Evolutionary conservation across 1,140 invertebrate species (phyloP).

Genomic region (Trichogramma pretiosum): DNA sequence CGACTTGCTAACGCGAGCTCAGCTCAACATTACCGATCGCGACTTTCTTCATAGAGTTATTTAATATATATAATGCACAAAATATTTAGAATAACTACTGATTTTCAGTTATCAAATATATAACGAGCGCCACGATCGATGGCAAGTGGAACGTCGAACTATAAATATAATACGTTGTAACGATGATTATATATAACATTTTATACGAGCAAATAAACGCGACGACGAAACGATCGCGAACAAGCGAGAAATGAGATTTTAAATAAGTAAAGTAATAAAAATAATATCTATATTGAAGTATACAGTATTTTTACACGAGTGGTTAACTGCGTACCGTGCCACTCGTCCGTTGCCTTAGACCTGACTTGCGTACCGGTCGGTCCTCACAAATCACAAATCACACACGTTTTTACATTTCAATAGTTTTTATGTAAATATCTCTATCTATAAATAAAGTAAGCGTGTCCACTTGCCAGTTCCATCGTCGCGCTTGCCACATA

Average conservation of each 20-base stretch:
- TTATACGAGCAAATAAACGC: no score
- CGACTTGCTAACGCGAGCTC: constrained; percentile 4
- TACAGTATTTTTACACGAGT: constrained; percentile 17
- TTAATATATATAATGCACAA: background rate
- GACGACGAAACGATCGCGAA: no score
- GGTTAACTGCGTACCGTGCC: constrained; percentile 19
- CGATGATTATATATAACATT: constrained; percentile 11
- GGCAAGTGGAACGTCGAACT: constrained; percentile 12
- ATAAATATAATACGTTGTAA: constrained; percentile 9
- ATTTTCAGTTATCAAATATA: background rate
- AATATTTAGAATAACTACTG: background rate
- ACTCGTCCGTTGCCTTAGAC: constrained; percentile 20
- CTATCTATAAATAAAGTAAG: no score
- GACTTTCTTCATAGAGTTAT: background rate
- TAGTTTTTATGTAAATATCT: constrained; percentile 9
- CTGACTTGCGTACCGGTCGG: constrained; percentile 20
- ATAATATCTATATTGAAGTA: constrained; percentile 4
- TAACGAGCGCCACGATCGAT: constrained; percentile 7
- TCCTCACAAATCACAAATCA: constrained; percentile 14
- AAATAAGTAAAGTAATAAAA: constrained; percentile 12
- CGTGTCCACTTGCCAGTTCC: no score
- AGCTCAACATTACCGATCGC: constrained; percentile 2
- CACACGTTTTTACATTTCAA: constrained; percentile 8
- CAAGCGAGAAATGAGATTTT: no score
- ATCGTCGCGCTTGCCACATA: no score